Conservation (phyloP, 2,888 invertebrate genomes). For the Caenorhabditis doughertyi region DNA sequence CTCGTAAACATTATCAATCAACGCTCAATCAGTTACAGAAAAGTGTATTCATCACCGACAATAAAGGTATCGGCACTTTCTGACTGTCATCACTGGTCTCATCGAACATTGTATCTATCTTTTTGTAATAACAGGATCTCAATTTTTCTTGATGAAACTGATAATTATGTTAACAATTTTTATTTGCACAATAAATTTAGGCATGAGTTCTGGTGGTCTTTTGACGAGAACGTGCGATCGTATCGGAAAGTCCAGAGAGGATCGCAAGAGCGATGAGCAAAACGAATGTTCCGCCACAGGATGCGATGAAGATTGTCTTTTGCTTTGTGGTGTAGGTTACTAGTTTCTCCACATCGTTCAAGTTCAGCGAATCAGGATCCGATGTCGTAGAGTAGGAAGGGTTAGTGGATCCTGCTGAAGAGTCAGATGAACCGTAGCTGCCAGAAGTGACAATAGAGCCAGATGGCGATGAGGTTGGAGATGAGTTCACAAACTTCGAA, state of each 20-base stretch:
- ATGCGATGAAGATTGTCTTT: conserved; percentile 9
- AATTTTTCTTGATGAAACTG: background rate
- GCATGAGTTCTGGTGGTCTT: conserved; percentile 60
- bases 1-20: no score
- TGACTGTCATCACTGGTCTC: conserved; percentile 16
- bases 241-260: conserved; percentile 64
- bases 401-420: conserved; percentile 13
- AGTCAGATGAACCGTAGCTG: background rate
- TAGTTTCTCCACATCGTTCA: conserved; percentile 33
- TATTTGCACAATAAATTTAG: conserved; percentile 9
- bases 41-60: conserved; percentile 17
- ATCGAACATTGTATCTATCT: background rate
- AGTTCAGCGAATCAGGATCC: conserved; percentile 15
- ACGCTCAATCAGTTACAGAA: background rate
- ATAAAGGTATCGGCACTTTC: conserved; percentile 30
- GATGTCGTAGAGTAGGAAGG: background rate
- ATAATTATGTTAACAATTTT: background rate
- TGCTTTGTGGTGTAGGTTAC: conserved; percentile 54
- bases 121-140: conserved; percentile 25
- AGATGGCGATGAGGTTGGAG: conserved; percentile 2
- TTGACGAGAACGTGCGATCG: conserved; percentile 50
- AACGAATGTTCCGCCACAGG: conserved; percentile 55
- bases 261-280: conserved; percentile 59
- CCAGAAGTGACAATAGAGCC: background rate
- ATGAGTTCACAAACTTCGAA: conserved; percentile 19